Conservation (phyloP, 2,888 invertebrate species). For the Trichopoda pennipes region DNA sequence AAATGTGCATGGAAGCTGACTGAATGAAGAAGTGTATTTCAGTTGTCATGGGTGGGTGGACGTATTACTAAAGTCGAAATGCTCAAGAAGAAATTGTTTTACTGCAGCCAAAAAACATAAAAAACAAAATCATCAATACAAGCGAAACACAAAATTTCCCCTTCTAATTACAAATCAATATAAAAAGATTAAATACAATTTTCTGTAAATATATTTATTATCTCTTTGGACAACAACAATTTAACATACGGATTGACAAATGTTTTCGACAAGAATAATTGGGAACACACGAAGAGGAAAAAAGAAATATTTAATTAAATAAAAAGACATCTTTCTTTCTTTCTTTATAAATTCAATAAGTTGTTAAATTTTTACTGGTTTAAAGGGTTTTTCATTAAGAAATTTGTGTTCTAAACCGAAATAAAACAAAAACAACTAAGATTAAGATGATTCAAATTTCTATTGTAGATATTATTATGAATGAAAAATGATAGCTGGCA, state of each 20-base stretch:
- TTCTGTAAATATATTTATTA: constrained; percentile 76
- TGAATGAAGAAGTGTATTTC: not conserved
- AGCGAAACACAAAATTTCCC: constrained; percentile 41
- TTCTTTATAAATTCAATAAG: too few relatives aligned
- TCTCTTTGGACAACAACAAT: constrained; percentile 77
- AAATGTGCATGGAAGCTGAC: not conserved
- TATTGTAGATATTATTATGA: too few relatives aligned
- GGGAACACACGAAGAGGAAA: not conserved
- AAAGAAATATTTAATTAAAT: too few relatives aligned
- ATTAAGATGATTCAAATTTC: too few relatives aligned
- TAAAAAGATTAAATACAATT: constrained; percentile 76
- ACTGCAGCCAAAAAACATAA: not conserved
- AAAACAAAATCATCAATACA: constrained; percentile 1
- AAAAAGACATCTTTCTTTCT: too few relatives aligned
- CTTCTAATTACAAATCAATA: constrained; percentile 76
- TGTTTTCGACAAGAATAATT: not conserved
- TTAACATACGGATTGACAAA: constrained; percentile 65
- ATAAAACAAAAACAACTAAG: too few relatives aligned
- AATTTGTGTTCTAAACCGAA: too few relatives aligned
- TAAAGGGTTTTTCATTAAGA: too few relatives aligned
- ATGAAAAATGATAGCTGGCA: too few relatives aligned
- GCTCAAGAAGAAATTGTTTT: not conserved
- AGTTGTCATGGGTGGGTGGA: constrained; percentile 34
- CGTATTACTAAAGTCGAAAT: constrained; percentile 21
- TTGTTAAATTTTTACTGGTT: too few relatives aligned